A percentile compares a stretch with the other conserved stretches of the same genome.
These are phyloP conservation scores for Drosophila dunni DNA, from an alignment of 1,140 invertebrate genomes.

Conservation along the genomic window DNA sequence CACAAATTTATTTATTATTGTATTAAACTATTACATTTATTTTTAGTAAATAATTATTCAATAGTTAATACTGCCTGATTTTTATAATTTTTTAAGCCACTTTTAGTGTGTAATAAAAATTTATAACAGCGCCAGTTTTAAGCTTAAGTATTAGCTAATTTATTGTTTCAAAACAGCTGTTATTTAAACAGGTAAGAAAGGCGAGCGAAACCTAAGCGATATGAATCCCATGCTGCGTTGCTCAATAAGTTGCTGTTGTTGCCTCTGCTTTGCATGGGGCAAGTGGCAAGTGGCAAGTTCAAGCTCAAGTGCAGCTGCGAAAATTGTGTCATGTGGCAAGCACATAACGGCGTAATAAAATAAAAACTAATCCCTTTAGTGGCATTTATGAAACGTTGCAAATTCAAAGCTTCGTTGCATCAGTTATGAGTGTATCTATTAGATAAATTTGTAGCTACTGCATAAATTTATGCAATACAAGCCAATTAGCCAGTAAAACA, in stretches of 20 bases:
- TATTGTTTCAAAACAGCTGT: background rate
- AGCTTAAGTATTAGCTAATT: background rate
- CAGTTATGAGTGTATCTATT: background rate
- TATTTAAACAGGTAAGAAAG: constrained; percentile 11
- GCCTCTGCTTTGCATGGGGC: constrained; percentile 28
- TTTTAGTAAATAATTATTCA: too few species aligned
- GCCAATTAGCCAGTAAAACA: constrained; percentile 55
- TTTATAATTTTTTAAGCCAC: background rate
- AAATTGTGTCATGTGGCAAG: constrained; percentile 41
- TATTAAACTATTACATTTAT: too few species aligned
- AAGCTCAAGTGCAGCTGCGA: constrained; percentile 68
- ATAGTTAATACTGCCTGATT: too few species aligned
- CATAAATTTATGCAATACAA: constrained; percentile 66
- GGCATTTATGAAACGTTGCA: constrained; percentile 29
- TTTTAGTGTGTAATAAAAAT: background rate
- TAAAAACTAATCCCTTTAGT: constrained; percentile 47
- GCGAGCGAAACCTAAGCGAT: background rate
- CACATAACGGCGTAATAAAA: background rate
- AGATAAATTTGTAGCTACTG: constrained; percentile 26
- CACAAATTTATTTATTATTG: too few species aligned
- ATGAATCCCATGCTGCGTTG: constrained; percentile 9
- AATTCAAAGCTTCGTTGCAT: constrained; percentile 21
- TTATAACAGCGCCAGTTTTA: background rate
- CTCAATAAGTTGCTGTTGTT: constrained; percentile 2
- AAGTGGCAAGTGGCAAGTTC: constrained; percentile 66